Percentiles rank a stretch among this genome's conserved stretches.
phyloP scores from a whole-genome alignment of 2,113 vertebrate species.

The Ictalurus furcatus region DNA sequence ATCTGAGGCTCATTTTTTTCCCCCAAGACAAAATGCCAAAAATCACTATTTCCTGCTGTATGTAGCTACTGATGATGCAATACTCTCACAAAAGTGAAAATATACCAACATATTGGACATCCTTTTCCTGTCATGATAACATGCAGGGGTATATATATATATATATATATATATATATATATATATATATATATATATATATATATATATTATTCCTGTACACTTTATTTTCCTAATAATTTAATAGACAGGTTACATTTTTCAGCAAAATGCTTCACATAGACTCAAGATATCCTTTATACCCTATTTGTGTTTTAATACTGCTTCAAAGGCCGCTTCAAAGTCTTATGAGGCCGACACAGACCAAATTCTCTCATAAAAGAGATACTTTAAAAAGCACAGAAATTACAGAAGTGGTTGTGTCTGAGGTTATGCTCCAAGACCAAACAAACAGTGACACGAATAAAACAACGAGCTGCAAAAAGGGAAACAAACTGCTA shows the following conservation, averaged over 20 bases:
- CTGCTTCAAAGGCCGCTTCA: background rate
- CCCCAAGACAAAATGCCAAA: background rate
- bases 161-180: no score
- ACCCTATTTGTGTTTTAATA: background rate
- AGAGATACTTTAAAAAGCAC: background rate
- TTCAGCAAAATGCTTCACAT: background rate
- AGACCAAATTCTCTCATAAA: background rate
- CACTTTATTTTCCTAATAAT: background rate
- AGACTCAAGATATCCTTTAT: background rate
- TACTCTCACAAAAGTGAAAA: background rate
- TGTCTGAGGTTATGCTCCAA: slow-evolving; percentile 19
- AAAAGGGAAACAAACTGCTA: background rate
- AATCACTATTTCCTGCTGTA: background rate
- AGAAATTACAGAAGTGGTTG: slow-evolving; percentile 32
- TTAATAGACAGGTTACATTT: background rate
- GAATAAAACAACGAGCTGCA: background rate
- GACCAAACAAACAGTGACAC: background rate
- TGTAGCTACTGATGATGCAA: no score
- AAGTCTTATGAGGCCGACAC: background rate
- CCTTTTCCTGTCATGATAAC: background rate
- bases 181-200: background rate
- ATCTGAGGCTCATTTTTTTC: background rate
- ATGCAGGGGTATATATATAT: background rate
- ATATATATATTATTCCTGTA: background rate
- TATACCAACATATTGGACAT: background rate